Evolutionary conservation across 2,888 invertebrate genomes (phyloP).

Genomic region (Scaeva pyrastri): DNA sequence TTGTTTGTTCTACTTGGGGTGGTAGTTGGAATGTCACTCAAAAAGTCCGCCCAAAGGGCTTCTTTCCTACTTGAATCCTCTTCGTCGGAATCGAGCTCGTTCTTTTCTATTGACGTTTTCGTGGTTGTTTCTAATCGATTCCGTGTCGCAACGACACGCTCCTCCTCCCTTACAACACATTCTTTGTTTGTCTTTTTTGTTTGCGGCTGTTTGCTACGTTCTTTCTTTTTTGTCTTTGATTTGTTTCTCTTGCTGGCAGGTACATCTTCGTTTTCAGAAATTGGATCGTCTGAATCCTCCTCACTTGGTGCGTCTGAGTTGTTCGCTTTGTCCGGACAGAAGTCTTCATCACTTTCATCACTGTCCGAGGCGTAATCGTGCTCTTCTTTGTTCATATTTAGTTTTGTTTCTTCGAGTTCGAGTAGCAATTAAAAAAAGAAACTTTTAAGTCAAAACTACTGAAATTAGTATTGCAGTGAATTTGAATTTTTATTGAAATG

Average conservation of each 20-base stretch:
- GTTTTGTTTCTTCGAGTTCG: background rate
- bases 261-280: slow-evolving; percentile 85
- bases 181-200: slow-evolving; percentile 80
- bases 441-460: slow-evolving; percentile 5
- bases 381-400: slow-evolving; percentile 82
- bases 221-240: slow-evolving; percentile 77
- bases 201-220: slow-evolving; percentile 55
- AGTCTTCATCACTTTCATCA: slow-evolving; percentile 92
- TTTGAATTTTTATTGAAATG: slow-evolving; percentile 20
- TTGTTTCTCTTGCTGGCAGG: slow-evolving; percentile 57
- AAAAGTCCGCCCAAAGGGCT: slow-evolving; percentile 91
- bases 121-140: slow-evolving; percentile 53
- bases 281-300: slow-evolving; percentile 87
- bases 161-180: slow-evolving; percentile 67
- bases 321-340: slow-evolving; percentile 86
- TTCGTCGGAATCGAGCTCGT: slow-evolving; percentile 83
- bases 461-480: background rate
- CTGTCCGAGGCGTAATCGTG: slow-evolving; percentile 87
- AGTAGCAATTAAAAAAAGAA: background rate
- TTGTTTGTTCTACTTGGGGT: slow-evolving; percentile 76
- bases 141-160: slow-evolving; percentile 63
- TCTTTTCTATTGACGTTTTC: slow-evolving; percentile 79
- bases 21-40: slow-evolving; percentile 86
- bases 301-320: slow-evolving; percentile 84
- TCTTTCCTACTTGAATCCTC: slow-evolving; percentile 90